Evolutionary conservation across 2,113 vertebrate species (phyloP).

Genomic region (Panurus biarmicus): DNA sequence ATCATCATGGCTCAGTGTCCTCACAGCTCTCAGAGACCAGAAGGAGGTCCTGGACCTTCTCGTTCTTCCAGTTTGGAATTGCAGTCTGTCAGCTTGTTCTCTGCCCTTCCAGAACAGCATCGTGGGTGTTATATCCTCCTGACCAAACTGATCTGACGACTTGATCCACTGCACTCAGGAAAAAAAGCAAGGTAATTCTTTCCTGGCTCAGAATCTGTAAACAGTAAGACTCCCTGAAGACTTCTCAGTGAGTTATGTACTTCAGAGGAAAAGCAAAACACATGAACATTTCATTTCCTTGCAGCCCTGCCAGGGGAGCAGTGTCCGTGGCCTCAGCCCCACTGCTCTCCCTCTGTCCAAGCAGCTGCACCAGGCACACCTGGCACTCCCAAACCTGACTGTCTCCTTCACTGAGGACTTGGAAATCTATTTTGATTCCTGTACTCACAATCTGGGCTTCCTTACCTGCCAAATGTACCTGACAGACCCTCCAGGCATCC

Average conservation of each 20-base stretch:
- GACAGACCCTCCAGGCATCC: not conserved
- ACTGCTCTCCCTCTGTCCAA: not conserved
- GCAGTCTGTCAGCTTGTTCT: not conserved
- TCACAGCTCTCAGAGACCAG: not conserved
- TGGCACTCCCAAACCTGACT: not conserved
- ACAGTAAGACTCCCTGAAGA: not conserved
- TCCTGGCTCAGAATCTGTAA: not conserved
- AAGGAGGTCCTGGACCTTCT: not conserved
- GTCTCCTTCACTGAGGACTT: not conserved
- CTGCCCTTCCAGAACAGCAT: not conserved
- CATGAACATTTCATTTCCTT: fast-evolving
- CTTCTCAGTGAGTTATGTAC: not conserved
- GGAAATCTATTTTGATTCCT: not conserved
- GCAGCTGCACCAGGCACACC: fast-evolving
- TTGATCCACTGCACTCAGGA: not conserved
- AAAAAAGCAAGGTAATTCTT: not conserved
- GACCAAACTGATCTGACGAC: not conserved
- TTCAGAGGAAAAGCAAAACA: not conserved
- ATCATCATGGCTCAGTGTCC: not conserved
- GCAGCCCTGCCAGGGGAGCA: not conserved
- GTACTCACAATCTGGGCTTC: not conserved
- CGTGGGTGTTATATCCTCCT: not conserved
- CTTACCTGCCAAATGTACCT: not conserved
- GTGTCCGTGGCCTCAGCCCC: fast-evolving
- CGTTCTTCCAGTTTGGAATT: not conserved